Percentiles rank a stretch among this genome's conserved stretches.
These are phyloP conservation scores for Chymomyza procnemis DNA, from an alignment of 2,888 invertebrate genomes.

Conservation along the genomic window DNA sequence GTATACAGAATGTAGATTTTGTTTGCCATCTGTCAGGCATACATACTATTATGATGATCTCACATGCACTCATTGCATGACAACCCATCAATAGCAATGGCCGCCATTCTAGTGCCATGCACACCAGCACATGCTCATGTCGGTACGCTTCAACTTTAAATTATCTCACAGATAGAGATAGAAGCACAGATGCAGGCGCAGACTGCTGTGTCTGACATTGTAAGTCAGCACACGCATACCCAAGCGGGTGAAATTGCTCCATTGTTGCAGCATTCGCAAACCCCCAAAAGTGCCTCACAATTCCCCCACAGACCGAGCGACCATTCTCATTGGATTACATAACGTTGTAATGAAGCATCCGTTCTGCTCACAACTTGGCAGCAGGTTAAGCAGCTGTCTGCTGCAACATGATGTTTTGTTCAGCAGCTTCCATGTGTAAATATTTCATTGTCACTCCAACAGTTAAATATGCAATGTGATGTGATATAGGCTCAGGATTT, in stretches of 20 bases:
- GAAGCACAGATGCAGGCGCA: background rate
- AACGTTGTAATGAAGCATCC: slow-evolving; percentile 66
- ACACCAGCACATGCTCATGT: slow-evolving; percentile 32
- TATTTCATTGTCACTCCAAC: slow-evolving; percentile 71
- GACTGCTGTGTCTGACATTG: no score
- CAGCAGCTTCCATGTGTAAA: slow-evolving; percentile 50
- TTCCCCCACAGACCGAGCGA: background rate
- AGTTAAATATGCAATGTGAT: background rate
- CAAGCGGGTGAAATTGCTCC: slow-evolving; percentile 17
- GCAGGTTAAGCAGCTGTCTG: background rate
- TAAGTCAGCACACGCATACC: background rate
- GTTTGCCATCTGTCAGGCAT: slow-evolving; percentile 21
- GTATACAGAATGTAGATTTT: slow-evolving; percentile 64
- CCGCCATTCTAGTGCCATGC: slow-evolving; percentile 27
- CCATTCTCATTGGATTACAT: slow-evolving; percentile 39
- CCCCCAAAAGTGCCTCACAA: background rate
- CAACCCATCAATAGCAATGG: slow-evolving; percentile 42
- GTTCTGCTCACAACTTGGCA: slow-evolving; percentile 36
- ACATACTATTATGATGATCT: slow-evolving; percentile 53
- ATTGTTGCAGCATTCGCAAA: background rate
- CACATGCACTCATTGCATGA: slow-evolving; percentile 66
- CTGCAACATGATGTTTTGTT: background rate
- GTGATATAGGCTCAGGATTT: background rate
- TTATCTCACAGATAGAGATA: slow-evolving; percentile 40
- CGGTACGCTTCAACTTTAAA: slow-evolving; percentile 50